Evolutionary conservation across 2,888 invertebrate species (phyloP), one percentile per base, ranked within the genome.

Genomic region (Lycophotia porphyrea): DNA sequence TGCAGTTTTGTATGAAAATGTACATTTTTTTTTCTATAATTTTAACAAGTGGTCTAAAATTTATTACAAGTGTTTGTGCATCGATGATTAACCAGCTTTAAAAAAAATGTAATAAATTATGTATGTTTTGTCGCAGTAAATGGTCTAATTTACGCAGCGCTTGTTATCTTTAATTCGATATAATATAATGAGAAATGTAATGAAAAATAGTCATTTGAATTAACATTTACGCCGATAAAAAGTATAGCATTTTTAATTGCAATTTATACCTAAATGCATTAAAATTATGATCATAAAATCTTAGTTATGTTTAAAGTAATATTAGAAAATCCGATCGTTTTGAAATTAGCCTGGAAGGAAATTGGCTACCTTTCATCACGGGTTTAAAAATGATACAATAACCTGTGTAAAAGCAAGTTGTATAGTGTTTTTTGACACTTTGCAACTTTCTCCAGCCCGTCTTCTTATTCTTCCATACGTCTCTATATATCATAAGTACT

Each of bases 161-260:
- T 60, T 65, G 58, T 76, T 58, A 78, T 78, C 49, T 65, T 60
- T n/a, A 15, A 77, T 77, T 60, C 15, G 72, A 75, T 75, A 66
- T 78, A 67, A 72, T 76, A 69, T 78, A 78, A 84, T 78, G 84
- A 78, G 72, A 82, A 78, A 58, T 58, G n/a, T 67, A 73, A 82
- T 72, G 63, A 73, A 78, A 82, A 82, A 73, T 36, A 21, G 66
- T 71, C n/a, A 65, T 49, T 71, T 52, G n/a, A 74, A 80, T 76
- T 65, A 71, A 71, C 47, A 64, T 64, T 70, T 61, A 36, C 18
- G 60, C 24, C 49, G 64, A 80, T 68, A 75, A 76, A 67, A 65
- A 60, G 60, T 70, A 39, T 47, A 47, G 44, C 31, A 39, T 63
- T 79, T 74, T 82, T 70, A 82, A 70, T 74, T 74, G 74, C 27